Percentiles rank a stretch among this genome's conserved stretches.
These are phyloP conservation scores for Falcaria lacertinaria DNA, from an alignment of 2,888 invertebrate genomes.

Conservation along the genomic window DNA sequence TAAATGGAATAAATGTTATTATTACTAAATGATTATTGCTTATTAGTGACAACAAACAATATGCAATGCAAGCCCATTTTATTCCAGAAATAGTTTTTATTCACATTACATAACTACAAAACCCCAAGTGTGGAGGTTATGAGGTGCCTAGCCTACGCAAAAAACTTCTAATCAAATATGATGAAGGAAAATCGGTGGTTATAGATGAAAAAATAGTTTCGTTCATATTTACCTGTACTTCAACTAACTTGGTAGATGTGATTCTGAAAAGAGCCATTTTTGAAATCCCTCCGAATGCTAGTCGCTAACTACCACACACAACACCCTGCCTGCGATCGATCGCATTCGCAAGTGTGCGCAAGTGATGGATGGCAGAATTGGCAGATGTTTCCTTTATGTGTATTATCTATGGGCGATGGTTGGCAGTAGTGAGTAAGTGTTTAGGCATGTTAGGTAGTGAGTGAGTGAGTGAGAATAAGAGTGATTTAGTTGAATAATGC, in stretches of 20 bases:
- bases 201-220: conserved; percentile 2
- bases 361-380: not conserved
- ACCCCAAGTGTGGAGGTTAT: conserved; percentile 51
- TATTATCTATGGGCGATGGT: no score
- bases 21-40: no score
- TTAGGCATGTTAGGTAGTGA: no score
- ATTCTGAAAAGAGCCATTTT: conserved; percentile 85
- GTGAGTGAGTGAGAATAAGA: no score
- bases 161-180: conserved; percentile 3
- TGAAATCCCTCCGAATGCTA: conserved; percentile 58
- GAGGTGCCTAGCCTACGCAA: conserved; percentile 18
- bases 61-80: conserved; percentile 4
- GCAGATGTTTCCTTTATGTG: no score
- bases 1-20: no score
- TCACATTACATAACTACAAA: conserved; percentile 53
- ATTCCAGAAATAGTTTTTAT: conserved; percentile 44
- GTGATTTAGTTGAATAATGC: no score
- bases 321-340: conserved; percentile 55
- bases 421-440: no score
- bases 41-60: conserved; percentile 7
- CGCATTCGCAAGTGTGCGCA: conserved; percentile 45
- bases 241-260: conserved; percentile 80
- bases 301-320: conserved; percentile 52
- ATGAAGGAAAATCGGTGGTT: not conserved
- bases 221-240: conserved; percentile 77